Conservation (phyloP, 2,797 vertebrate genomes). For the Pantherophis vulpinus region DNA sequence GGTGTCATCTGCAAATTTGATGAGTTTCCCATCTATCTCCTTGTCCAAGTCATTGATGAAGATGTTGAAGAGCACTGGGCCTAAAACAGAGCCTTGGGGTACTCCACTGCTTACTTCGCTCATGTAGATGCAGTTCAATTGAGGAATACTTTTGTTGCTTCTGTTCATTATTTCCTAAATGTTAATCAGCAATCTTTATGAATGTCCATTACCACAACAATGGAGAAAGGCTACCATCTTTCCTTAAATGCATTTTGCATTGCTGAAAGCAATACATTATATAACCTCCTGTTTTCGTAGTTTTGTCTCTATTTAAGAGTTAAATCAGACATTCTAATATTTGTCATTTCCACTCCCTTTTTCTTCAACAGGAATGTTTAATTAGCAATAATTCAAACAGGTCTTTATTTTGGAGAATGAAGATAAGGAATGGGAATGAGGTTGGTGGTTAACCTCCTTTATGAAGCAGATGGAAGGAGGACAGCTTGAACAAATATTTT, state of each 20-base stretch:
- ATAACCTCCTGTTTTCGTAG: neutral
- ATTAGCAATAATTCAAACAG: slow-evolving; percentile 13
- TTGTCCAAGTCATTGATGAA: too few relatives aligned
- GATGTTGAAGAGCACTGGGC: too few relatives aligned
- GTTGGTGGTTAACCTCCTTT: neutral
- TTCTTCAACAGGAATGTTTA: slow-evolving; percentile 5
- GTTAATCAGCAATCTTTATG: neutral
- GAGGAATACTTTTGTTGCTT: neutral
- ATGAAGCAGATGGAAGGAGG: slow-evolving; percentile 18
- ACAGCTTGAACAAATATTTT: slow-evolving; percentile 2
- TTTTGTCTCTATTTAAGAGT: neutral
- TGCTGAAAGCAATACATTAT: neutral
- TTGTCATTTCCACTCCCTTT: neutral
- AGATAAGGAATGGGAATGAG: neutral
- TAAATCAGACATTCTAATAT: neutral
- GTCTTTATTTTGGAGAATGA: neutral
- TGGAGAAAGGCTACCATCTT: neutral
- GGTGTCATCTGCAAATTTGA: too few relatives aligned
- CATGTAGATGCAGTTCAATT: too few relatives aligned
- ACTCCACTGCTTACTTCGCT: too few relatives aligned
- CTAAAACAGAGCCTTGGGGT: too few relatives aligned
- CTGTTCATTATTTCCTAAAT: neutral
- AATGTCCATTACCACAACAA: neutral
- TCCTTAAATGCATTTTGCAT: neutral
- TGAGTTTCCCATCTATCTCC: too few relatives aligned